phyloP scores from a whole-genome alignment of 2,113 vertebrate genomes.

The Urocitellus parryii region DNA sequence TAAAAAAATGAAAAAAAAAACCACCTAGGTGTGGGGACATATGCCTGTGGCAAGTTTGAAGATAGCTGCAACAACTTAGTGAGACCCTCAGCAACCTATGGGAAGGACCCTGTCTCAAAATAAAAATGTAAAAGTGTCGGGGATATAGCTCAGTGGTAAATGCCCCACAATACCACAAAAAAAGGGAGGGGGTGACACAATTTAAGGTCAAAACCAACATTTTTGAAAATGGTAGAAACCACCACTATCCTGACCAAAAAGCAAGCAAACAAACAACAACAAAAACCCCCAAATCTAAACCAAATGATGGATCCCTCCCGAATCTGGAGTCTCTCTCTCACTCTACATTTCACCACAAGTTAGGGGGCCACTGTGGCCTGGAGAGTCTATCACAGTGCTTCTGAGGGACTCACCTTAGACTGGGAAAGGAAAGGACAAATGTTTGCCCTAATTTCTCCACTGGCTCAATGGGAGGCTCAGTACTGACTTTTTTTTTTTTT shows the following conservation, averaged over 20 bases:
- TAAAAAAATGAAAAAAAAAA: too few species aligned
- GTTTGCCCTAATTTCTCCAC: not conserved
- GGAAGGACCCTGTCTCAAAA: too few species aligned
- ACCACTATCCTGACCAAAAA: not conserved
- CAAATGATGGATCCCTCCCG: not conserved
- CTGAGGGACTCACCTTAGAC: not conserved
- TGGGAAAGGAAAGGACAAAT: not conserved
- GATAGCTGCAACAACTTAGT: too few species aligned
- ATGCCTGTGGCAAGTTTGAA: too few species aligned
- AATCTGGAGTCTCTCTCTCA: not conserved
- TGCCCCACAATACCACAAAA: not conserved
- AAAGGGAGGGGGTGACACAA: not conserved
- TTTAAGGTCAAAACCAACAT: constrained; percentile 15
- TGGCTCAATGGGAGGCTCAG: not conserved
- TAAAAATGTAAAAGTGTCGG: too few species aligned
- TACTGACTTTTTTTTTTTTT: not conserved
- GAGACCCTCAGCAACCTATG: too few species aligned
- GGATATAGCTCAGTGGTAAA: too few species aligned
- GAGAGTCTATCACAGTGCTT: not conserved
- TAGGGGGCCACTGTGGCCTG: not conserved
- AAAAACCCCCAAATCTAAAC: not conserved
- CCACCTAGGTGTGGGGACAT: too few species aligned
- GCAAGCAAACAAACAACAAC: not conserved
- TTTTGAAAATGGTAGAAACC: constrained; percentile 26
- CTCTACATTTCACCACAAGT: not conserved